Conservation (phyloP, 2,888 invertebrate genomes). For the Tenthredo livida region DNA sequence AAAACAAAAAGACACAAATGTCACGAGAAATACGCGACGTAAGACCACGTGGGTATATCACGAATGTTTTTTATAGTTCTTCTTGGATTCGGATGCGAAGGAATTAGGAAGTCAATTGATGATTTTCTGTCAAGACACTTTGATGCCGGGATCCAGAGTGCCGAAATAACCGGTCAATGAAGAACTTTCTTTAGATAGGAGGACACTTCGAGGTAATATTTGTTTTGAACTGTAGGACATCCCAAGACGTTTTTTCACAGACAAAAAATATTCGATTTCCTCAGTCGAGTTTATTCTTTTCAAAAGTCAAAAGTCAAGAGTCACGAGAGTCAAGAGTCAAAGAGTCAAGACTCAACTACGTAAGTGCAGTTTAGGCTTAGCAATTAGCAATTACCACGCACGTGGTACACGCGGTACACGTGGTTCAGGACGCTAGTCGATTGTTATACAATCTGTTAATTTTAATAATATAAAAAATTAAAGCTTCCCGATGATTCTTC, state of each 20-base stretch:
- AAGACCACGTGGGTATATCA: neutral
- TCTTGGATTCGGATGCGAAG: neutral
- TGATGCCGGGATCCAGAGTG: constrained; percentile 62
- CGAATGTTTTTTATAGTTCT: neutral
- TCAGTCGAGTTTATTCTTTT: constrained; percentile 42
- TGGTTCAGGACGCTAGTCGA: constrained; percentile 60
- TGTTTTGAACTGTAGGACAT: constrained; percentile 67
- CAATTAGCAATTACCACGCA: constrained; percentile 59
- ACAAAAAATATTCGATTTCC: constrained; percentile 55
- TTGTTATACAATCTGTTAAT: constrained; percentile 35
- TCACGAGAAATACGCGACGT: neutral
- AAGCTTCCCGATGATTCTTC: constrained; percentile 55
- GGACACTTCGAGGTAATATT: constrained; percentile 51
- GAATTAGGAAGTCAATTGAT: neutral
- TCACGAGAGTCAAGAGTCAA: constrained; percentile 56
- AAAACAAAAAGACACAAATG: neutral
- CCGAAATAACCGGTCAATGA: constrained; percentile 53
- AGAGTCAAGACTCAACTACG: constrained; percentile 16
- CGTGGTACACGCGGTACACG: constrained; percentile 61
- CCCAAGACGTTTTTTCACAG: constrained; percentile 68
- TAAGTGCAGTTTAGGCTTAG: constrained; percentile 55
- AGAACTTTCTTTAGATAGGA: neutral
- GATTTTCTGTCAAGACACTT: constrained; percentile 68
- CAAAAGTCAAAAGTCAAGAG: constrained; percentile 10
- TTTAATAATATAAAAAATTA: constrained; percentile 62